phyloP scores from a whole-genome alignment of 1,140 invertebrate genomes.

The Drosophila trapezifrons region DNA sequence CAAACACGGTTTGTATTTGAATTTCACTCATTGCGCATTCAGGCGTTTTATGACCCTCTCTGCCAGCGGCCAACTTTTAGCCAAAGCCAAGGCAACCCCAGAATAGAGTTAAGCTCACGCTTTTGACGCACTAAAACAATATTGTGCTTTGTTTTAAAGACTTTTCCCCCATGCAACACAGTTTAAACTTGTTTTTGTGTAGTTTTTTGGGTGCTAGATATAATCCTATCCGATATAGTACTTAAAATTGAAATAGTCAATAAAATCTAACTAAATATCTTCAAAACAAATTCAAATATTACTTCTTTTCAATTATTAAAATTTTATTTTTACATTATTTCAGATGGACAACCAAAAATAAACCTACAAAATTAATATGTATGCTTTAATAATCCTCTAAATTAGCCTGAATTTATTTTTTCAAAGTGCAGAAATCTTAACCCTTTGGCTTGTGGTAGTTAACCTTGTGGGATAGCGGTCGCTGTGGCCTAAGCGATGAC shows the following conservation, averaged over 20 bases:
- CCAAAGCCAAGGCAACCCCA: constrained; percentile 43
- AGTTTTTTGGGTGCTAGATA: too few species aligned
- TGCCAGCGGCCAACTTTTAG: constrained; percentile 40
- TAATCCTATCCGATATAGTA: too few species aligned
- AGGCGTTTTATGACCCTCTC: constrained; percentile 62
- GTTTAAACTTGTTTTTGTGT: neutral
- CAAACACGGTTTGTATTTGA: constrained; percentile 64
- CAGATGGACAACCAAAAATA: neutral
- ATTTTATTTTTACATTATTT: neutral
- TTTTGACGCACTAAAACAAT: constrained; percentile 2
- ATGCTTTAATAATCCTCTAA: neutral
- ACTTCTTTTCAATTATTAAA: neutral
- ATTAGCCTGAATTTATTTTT: neutral
- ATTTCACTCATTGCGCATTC: constrained; percentile 75
- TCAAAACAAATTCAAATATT: too few species aligned
- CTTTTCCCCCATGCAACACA: neutral
- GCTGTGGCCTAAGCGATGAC: constrained; percentile 52
- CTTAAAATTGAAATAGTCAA: neutral
- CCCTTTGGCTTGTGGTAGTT: constrained; percentile 26
- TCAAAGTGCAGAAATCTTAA: constrained; percentile 16
- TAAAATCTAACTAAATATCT: neutral
- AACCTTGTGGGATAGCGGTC: constrained; percentile 33
- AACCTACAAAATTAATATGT: neutral
- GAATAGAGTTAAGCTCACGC: constrained; percentile 1
- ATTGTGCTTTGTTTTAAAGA: neutral